phyloP scores from a whole-genome alignment of 2,113 vertebrate species.

The Xiphophorus maculatus region DNA sequence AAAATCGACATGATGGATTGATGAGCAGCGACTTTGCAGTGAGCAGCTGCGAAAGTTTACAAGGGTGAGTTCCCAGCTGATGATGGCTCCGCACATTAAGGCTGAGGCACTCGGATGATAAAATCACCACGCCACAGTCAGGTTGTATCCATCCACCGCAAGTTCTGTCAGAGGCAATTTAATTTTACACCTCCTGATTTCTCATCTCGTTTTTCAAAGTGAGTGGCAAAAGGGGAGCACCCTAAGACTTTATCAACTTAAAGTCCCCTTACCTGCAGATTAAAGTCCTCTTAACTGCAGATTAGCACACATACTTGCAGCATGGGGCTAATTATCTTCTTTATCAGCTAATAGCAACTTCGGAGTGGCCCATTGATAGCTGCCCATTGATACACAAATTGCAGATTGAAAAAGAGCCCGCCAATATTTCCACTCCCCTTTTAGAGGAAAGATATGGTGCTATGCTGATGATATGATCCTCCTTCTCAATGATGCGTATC shows the following conservation, averaged over 20 bases:
- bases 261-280: conserved; percentile 55
- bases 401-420: conserved; percentile 47
- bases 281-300: conserved; percentile 52
- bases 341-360: conserved; percentile 58
- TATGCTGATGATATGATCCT: conserved; percentile 67
- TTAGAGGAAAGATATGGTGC: conserved; percentile 39
- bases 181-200: conserved; percentile 64
- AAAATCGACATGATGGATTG: conserved; percentile 58
- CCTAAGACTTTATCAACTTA: conserved; percentile 25
- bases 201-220: conserved; percentile 49
- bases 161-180: conserved; percentile 54
- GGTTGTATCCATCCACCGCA: conserved; percentile 44
- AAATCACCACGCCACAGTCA: conserved; percentile 48
- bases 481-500: conserved; percentile 63
- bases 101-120: conserved; percentile 49
- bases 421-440: conserved; percentile 50
- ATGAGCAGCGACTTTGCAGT: conserved; percentile 64
- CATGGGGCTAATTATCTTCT: conserved; percentile 63
- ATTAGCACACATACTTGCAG: conserved; percentile 41
- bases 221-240: conserved; percentile 19
- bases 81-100: conserved; percentile 56
- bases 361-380: conserved; percentile 53
- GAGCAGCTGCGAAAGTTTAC: conserved; percentile 47
- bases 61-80: conserved; percentile 56
- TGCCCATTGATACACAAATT: conserved; percentile 71